Evolutionary conservation across 2,888 invertebrate genomes (phyloP), one percentile per base, ranked within the genome.

Genomic region (Baronia brevicornis): DNA sequence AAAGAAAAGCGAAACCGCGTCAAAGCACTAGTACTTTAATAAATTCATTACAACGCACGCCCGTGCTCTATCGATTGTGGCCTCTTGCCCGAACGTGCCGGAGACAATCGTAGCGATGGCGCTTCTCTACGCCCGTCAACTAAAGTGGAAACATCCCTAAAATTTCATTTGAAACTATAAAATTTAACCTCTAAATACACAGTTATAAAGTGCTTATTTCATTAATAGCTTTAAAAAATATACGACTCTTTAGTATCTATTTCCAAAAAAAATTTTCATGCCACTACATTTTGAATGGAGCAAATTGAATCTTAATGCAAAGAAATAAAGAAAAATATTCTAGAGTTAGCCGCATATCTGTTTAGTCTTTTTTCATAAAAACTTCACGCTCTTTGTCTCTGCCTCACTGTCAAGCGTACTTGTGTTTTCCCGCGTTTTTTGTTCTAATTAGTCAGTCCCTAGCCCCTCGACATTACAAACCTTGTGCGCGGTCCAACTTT

Each of bases 31-130:
- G 64, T 71, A 64, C 63, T 53, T 59, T 80, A 79, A 80, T 80
- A 79, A 79, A 80, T 80, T 80, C 79, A 80, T 80, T 79, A 79
- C 75, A 70, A 75, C 78, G 78, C 79, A 73, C 79, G 77, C 74
- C 67, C 80, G 80, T 80, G 80, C 79, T 72, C 74, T 79, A 80
- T 80, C 80, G 80, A 80, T 80, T 80, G 79, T 77, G 75, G 74
- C 72, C 77, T 77, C 75, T 77, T 63, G 63, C 67, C 55, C 74
- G 78, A 74, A 80, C 80, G 80, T 80, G 80, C 79, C 78, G 60
- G 65, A 78, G 73, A 80, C 80, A 80, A 80, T 80, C 78, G 77
- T 67, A 72, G 74, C 75, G 66, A 64, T 72, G 71, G 75, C 77
- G 80, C 80, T 80, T 78, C 78, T 75, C 69, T 70, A 79, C 80